Percentiles rank a stretch among this genome's conserved stretches.
Conservation (phyloP, 2,113 vertebrate species). For the Neolamprologus cancellatus region DNA sequence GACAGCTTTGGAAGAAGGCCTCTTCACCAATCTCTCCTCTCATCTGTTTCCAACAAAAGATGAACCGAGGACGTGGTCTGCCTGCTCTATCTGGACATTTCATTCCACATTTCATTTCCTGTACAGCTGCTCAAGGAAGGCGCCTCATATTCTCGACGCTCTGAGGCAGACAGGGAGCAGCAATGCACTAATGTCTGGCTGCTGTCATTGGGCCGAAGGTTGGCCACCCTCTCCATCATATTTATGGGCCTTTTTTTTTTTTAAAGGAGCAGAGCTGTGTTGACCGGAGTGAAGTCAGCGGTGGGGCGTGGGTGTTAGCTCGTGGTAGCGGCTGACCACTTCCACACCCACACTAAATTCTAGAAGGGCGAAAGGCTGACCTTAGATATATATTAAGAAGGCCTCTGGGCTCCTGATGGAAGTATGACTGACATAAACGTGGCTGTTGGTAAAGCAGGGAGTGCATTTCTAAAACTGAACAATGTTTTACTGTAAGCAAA, state of each 20-base stretch:
- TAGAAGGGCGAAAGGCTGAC: not conserved
- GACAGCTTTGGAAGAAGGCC: not conserved
- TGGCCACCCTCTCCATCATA: slow-evolving; percentile 53
- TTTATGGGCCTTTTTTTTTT: slow-evolving; percentile 44
- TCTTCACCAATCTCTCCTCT: not conserved
- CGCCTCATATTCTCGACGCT: slow-evolving; percentile 36
- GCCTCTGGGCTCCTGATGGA: not conserved
- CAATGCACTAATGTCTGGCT: slow-evolving; percentile 31
- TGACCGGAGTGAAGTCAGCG: not conserved
- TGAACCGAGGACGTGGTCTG: not conserved
- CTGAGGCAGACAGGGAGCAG: slow-evolving; percentile 34
- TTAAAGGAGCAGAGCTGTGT: slow-evolving; percentile 1
- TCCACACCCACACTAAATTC: not conserved
- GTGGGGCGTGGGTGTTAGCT: not conserved
- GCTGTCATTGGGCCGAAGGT: slow-evolving; percentile 50
- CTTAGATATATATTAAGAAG: not conserved
- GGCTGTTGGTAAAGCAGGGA: not conserved
- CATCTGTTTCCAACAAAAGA: slow-evolving; percentile 31
- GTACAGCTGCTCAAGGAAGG: slow-evolving; percentile 21
- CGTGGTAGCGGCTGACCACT: not conserved
- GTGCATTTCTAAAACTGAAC: not conserved
- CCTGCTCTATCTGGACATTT: slow-evolving; percentile 45
- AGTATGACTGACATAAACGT: not conserved
- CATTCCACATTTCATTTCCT: slow-evolving; percentile 63
- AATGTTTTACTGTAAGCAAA: not conserved